phyloP scores from a whole-genome alignment of 2,113 vertebrate genomes.

The Pterophyllum scalare region DNA sequence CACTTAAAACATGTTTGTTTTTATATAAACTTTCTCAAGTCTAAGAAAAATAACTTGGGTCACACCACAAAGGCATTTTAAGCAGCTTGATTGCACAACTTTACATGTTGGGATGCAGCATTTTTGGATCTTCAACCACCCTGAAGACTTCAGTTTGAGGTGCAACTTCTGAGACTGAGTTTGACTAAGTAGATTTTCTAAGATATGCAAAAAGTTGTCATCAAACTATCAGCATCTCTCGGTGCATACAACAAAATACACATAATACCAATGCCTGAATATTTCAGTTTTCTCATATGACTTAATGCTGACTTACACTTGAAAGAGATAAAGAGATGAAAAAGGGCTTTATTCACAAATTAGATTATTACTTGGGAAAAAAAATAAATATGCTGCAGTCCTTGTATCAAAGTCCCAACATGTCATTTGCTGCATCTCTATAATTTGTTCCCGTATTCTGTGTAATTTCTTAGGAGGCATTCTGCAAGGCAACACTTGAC shows the following conservation, averaged over 20 bases:
- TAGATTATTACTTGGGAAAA: neutral
- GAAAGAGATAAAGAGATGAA: neutral
- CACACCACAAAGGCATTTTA: neutral
- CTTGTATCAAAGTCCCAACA: neutral
- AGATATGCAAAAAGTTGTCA: neutral
- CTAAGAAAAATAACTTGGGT: neutral
- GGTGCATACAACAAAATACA: neutral
- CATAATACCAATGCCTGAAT: neutral
- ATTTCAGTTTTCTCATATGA: neutral
- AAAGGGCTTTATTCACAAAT: neutral
- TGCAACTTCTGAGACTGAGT: neutral
- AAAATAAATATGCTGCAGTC: neutral
- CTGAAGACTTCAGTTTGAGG: neutral
- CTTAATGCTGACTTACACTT: neutral
- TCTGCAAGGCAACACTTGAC: conserved; percentile 55
- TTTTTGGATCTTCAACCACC: neutral
- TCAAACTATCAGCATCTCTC: neutral
- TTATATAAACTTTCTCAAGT: no score
- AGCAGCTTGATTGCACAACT: neutral
- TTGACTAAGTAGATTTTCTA: neutral
- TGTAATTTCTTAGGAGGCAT: conserved; percentile 1
- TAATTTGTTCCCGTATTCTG: neutral
- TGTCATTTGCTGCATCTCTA: neutral
- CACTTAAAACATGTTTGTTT: no score
- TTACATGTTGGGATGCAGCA: neutral